Conservation (phyloP, 1,140 invertebrate genomes). For the Bradynema listronoti region DNA sequence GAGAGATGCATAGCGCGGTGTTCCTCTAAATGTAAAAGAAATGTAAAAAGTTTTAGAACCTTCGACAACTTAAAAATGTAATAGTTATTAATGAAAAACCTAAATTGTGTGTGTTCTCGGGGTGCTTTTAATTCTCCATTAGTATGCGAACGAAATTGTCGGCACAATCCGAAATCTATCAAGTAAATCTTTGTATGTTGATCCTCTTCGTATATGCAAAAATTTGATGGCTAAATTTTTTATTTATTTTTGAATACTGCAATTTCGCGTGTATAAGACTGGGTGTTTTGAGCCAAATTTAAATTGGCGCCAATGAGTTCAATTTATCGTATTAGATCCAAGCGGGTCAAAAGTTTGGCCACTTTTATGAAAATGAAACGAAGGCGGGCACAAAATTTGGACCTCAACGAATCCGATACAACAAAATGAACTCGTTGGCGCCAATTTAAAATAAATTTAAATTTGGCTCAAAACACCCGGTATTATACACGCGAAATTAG, state of each 20-base stretch:
- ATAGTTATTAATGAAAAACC: constrained; percentile 16
- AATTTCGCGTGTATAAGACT: not conserved
- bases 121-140: constrained; percentile 50
- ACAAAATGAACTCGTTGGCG: no score
- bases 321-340: no score
- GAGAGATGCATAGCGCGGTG: constrained; percentile 36
- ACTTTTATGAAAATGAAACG: not conserved
- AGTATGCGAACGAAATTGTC: constrained; percentile 34
- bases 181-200: constrained; percentile 35
- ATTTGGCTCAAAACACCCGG: no score
- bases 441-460: no score
- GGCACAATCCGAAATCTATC: constrained; percentile 54
- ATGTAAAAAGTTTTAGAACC: not conserved
- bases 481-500: no score
- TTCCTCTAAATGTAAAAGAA: constrained; percentile 33
- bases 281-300: no score
- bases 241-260: not conserved
- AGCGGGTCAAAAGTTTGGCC: not conserved
- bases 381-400: not conserved
- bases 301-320: no score
- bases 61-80: not conserved
- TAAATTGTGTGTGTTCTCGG: constrained; percentile 42
- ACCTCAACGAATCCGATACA: not conserved
- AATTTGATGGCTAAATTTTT: constrained; percentile 52
- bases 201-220: constrained; percentile 31